These are phyloP conservation scores for Trisateles emortualis DNA, from an alignment of 2,888 invertebrate species.

Conservation along the genomic window DNA sequence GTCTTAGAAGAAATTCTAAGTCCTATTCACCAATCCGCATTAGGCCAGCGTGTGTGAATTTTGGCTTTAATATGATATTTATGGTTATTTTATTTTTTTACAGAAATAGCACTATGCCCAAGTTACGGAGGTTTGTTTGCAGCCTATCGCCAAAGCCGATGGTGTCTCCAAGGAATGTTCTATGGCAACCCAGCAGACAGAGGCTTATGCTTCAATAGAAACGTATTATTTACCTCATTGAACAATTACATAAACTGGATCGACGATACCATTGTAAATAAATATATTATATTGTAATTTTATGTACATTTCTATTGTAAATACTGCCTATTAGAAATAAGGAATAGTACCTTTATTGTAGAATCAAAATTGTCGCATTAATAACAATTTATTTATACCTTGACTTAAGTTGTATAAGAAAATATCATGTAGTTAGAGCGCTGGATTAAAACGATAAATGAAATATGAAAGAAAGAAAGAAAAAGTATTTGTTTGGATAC, in stretches of 20 bases:
- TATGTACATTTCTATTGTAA: background rate
- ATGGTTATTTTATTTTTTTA: slow-evolving; percentile 28
- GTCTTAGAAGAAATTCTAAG: too few species aligned
- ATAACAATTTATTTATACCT: too few species aligned
- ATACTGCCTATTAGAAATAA: background rate
- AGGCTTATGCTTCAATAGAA: slow-evolving; percentile 64
- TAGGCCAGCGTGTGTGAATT: too few species aligned
- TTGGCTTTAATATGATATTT: too few species aligned
- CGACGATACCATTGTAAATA: slow-evolving; percentile 34
- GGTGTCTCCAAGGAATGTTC: slow-evolving; percentile 67
- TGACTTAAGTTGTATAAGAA: too few species aligned
- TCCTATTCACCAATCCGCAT: too few species aligned
- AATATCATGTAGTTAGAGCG: too few species aligned
- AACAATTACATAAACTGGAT: slow-evolving; percentile 54
- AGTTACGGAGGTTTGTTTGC: slow-evolving; percentile 73
- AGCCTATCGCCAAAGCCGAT: slow-evolving; percentile 44
- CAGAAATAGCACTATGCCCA: slow-evolving; percentile 73
- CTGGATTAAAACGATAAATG: too few species aligned
- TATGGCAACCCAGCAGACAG: slow-evolving; percentile 58
- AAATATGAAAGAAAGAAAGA: too few species aligned
- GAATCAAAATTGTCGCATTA: too few species aligned
- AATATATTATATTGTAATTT: slow-evolving; percentile 15
- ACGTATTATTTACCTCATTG: slow-evolving; percentile 64
- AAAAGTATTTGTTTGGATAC: too few species aligned
- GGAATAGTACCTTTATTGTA: too few species aligned